Evolutionary conservation across 2,888 invertebrate species (phyloP).

Genomic region (Hydropsyche betteni): DNA sequence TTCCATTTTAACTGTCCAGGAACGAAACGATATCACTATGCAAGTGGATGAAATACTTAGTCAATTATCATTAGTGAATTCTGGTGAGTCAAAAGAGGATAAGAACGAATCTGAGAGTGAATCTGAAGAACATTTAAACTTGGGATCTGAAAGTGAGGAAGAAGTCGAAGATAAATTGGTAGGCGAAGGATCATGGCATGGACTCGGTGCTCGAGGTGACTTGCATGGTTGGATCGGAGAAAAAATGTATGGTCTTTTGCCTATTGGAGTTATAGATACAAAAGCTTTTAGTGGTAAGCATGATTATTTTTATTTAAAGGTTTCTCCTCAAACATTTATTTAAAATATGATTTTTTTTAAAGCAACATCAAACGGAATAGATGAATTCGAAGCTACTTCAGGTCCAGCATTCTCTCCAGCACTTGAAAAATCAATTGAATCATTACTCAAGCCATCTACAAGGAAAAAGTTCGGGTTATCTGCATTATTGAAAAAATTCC

Average conservation of each 20-base stretch:
- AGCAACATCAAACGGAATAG: slow-evolving; percentile 54
- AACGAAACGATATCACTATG: slow-evolving; percentile 46
- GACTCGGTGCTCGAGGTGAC: slow-evolving; percentile 69
- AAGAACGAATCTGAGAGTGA: slow-evolving; percentile 45
- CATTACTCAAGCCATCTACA: slow-evolving; percentile 46
- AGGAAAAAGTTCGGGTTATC: slow-evolving; percentile 49
- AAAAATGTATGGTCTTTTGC: slow-evolving; percentile 55
- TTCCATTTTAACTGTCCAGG: slow-evolving; percentile 47
- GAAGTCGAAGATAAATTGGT: slow-evolving; percentile 63
- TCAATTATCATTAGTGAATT: slow-evolving; percentile 45
- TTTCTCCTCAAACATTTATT: background rate
- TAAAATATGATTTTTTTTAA: slow-evolving; percentile 51
- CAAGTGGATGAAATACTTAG: slow-evolving; percentile 52
- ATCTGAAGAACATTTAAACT: slow-evolving; percentile 49
- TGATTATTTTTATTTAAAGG: background rate
- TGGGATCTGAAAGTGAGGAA: slow-evolving; percentile 48
- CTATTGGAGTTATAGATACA: slow-evolving; percentile 67
- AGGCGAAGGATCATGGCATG: slow-evolving; percentile 68
- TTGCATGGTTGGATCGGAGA: slow-evolving; percentile 63
- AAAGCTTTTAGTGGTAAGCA: slow-evolving; percentile 64
- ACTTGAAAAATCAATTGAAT: slow-evolving; percentile 47
- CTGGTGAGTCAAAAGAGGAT: slow-evolving; percentile 43
- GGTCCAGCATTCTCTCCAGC: slow-evolving; percentile 55
- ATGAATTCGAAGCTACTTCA: slow-evolving; percentile 56
- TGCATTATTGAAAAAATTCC: slow-evolving; percentile 47